These are phyloP conservation scores for Amphiduros pacificus DNA, from an alignment of 2,888 invertebrate genomes.

Conservation along the genomic window DNA sequence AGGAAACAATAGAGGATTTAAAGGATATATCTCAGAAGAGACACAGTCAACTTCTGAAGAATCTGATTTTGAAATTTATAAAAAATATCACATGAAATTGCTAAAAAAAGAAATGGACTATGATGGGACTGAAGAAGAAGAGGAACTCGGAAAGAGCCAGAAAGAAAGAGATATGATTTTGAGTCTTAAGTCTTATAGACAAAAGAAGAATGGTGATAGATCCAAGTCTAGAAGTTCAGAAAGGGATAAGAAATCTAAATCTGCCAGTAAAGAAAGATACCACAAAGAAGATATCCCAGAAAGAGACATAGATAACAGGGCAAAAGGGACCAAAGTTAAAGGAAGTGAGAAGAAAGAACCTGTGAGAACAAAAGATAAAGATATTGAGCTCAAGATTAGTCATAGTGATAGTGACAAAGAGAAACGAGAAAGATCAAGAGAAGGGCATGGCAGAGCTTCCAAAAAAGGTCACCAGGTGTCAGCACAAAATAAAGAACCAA, in stretches of 20 bases:
- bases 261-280: too few species aligned
- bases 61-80: constrained; percentile 1
- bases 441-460: neutral
- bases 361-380: too few species aligned
- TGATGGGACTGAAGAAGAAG: neutral
- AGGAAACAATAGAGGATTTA: neutral
- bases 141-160: neutral
- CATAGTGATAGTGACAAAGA: neutral
- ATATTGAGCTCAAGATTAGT: too few species aligned
- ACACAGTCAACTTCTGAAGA: constrained; percentile 3
- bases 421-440: neutral
- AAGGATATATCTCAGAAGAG: constrained; percentile 6
- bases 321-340: too few species aligned
- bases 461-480: neutral
- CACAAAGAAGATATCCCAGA: too few species aligned
- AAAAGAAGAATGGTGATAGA: neutral
- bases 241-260: neutral
- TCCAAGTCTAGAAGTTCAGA: neutral
- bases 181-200: too few species aligned
- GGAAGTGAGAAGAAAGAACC: too few species aligned
- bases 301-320: too few species aligned
- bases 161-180: neutral
- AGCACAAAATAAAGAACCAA: neutral
- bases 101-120: neutral
- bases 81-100: neutral